Evolutionary conservation across 2,797 vertebrate genomes (phyloP), one percentile per base, ranked within the genome.

Genomic region (Hoplostethus mediterraneus): DNA sequence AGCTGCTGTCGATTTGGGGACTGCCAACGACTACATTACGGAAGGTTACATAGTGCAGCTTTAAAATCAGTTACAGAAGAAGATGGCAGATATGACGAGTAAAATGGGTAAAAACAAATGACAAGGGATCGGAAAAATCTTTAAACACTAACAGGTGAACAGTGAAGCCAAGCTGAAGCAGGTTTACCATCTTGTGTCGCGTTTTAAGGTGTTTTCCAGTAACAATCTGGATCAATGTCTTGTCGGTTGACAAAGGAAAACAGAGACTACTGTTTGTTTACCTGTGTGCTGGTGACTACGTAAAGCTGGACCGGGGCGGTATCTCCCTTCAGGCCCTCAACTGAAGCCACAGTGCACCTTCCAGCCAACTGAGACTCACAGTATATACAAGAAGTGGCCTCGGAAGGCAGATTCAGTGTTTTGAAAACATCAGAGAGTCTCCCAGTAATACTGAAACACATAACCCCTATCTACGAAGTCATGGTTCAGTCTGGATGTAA

Each of bases 251-350:
- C 28, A 59, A 74, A 63, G 73, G 25, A 53, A 63, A 84, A 75
- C 67, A 80, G 40, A 59, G 71, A 59, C 30, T 72, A 54, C 17
- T 58, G 56, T 82, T 81, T 71, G 71, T 73, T 83, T 82, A 17
- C 33, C 6, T 3, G 1, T 72, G 64, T 71, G 53, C 69, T 71
- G 64, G 85, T 73, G 58, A 84, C 63, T n/a, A 7, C 14, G 3
- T 65, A 48, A 76, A 51, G 45, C 70, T 52, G 25, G 28, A 71
- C 36, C 44, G 2, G 28, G 1, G 21, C 21, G 1, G 21, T 42
- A 14, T 74, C 69, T 73, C 33, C 28, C 57, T 59, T 61, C 65
- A 49, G 67, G 73, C 69, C 59, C 62, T 53, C 17, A 49, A 72
- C 71, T 51, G 66, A 68, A 56, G 65, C 63, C 31, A 16, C 62